A percentile compares a stretch with the other conserved stretches of the same genome.
Evolutionary conservation across 2,888 invertebrate genomes (phyloP).

Genomic region (Microdon myrmicae): DNA sequence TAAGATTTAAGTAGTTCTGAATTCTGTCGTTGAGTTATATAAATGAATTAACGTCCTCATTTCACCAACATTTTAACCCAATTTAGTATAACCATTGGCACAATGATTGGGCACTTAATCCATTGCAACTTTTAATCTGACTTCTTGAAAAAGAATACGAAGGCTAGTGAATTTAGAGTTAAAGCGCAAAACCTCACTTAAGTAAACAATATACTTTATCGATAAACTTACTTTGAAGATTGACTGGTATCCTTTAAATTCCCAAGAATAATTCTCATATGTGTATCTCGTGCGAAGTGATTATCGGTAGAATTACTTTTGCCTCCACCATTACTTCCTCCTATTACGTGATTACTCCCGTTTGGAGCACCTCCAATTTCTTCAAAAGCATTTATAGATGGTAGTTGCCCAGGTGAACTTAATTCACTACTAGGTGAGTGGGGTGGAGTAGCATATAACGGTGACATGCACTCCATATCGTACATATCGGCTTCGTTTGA

Average conservation of each 20-base stretch:
- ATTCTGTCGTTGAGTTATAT: too few relatives aligned
- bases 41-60: too few relatives aligned
- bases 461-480: conserved; percentile 70
- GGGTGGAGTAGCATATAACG: conserved; percentile 84
- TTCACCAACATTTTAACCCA: too few relatives aligned
- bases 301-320: conserved; percentile 73
- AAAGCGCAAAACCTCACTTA: too few relatives aligned
- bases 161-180: too few relatives aligned
- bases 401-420: conserved; percentile 68
- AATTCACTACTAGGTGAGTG: conserved; percentile 77
- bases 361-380: conserved; percentile 61
- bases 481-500: conserved; percentile 67
- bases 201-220: too few relatives aligned
- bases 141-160: too few relatives aligned
- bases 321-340: conserved; percentile 50
- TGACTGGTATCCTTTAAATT: conserved; percentile 67
- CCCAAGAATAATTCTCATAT: conserved; percentile 89
- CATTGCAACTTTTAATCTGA: too few relatives aligned
- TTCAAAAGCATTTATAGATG: conserved; percentile 64
- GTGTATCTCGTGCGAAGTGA: conserved; percentile 89
- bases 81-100: too few relatives aligned
- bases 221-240: conserved; percentile 62
- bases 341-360: conserved; percentile 38
- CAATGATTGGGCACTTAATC: too few relatives aligned
- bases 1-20: too few relatives aligned